Conservation (phyloP, 64 coral and sea anemone genomes). For the Montipora capricornis region DNA sequence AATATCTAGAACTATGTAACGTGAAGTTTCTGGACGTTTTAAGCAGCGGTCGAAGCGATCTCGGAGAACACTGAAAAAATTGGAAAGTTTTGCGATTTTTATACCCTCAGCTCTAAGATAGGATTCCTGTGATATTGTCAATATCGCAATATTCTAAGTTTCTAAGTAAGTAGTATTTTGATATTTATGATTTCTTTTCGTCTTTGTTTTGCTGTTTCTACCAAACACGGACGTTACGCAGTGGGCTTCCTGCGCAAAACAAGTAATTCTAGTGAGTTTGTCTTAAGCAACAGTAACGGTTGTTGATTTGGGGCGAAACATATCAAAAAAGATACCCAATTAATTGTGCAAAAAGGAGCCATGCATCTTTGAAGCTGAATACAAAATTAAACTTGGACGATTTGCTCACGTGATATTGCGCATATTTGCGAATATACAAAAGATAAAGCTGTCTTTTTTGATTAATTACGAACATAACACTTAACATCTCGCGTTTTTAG, state of each 20-base stretch:
- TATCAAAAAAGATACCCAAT: not conserved
- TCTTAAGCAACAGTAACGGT: not conserved
- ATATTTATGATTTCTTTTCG: not conserved
- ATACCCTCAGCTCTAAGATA: not conserved
- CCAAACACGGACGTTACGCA: not conserved
- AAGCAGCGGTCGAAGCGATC: conserved; percentile 5
- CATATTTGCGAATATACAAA: not conserved
- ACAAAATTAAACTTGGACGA: not conserved
- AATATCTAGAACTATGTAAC: not conserved
- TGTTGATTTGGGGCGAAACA: not conserved
- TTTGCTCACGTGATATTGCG: not conserved
- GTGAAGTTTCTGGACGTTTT: not conserved
- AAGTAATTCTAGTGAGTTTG: not conserved
- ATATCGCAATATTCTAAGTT: not conserved
- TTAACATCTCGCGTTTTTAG: not conserved
- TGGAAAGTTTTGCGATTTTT: not conserved
- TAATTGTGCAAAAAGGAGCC: not conserved
- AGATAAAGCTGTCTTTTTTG: not conserved
- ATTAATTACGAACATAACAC: not conserved
- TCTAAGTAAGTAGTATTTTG: not conserved
- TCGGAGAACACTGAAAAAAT: not conserved
- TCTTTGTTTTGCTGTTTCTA: conserved; percentile 11
- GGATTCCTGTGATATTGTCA: not conserved
- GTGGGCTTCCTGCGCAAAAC: not conserved
- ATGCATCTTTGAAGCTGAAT: not conserved